These are phyloP conservation scores for Akabosia matsudoensis DNA, from an alignment of 1,140 invertebrate genomes.

Conservation along the genomic window DNA sequence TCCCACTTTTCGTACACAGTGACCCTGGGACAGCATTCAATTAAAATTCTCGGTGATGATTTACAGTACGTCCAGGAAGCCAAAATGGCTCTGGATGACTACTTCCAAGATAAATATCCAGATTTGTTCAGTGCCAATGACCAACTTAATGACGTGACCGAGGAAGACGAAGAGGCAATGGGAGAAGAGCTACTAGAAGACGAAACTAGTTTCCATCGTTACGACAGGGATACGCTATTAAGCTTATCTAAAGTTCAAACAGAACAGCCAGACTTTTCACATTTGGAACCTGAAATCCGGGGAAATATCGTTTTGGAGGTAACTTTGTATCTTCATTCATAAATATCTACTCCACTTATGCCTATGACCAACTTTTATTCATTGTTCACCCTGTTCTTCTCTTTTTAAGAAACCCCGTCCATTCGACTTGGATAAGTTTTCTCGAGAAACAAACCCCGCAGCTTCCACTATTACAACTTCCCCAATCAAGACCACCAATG, in stretches of 20 bases:
- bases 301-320: slow-evolving; percentile 40
- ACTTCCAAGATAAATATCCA: slow-evolving; percentile 59
- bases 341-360: neutral
- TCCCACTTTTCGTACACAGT: slow-evolving; percentile 63
- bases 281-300: slow-evolving; percentile 38
- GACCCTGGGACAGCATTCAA: slow-evolving; percentile 69
- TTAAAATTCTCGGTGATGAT: slow-evolving; percentile 79
- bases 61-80: slow-evolving; percentile 78
- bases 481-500: no score
- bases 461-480: neutral
- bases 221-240: slow-evolving; percentile 36
- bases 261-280: slow-evolving; percentile 38
- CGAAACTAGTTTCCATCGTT: neutral
- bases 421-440: slow-evolving; percentile 25
- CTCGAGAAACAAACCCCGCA: neutral
- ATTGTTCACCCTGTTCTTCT: no score
- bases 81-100: slow-evolving; percentile 78
- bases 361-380: neutral
- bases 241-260: slow-evolving; percentile 25
- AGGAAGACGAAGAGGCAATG: neutral
- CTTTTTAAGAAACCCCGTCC: slow-evolving; percentile 33
- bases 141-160: neutral
- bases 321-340: neutral
- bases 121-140: slow-evolving; percentile 22
- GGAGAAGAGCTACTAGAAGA: neutral